A percentile compares a stretch with the other conserved stretches of the same genome.
Evolutionary conservation across 2,888 invertebrate species (phyloP).

Genomic region (Xanthia icteritia): DNA sequence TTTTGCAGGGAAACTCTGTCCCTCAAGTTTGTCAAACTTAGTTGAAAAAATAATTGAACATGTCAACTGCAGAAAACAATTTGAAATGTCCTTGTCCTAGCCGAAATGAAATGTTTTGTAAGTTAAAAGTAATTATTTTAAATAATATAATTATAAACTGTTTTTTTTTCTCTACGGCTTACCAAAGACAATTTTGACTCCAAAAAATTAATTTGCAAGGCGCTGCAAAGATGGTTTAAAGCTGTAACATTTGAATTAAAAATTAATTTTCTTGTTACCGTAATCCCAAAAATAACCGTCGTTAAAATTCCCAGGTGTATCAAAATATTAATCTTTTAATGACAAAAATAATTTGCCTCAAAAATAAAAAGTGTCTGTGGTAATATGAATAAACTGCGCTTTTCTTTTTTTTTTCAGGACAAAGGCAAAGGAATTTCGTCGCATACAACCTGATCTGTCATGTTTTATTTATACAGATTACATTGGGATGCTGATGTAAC

Average conservation of each 20-base stretch:
- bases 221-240: neutral
- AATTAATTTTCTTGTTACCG: neutral
- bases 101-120: neutral
- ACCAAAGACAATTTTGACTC: neutral
- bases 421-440: slow-evolving; percentile 39
- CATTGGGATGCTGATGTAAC: slow-evolving; percentile 59
- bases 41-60: slow-evolving; percentile 49
- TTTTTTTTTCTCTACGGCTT: neutral
- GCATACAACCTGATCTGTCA: slow-evolving; percentile 46
- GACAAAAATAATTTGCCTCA: neutral
- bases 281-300: neutral
- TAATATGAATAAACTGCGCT: slow-evolving; percentile 24
- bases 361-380: neutral
- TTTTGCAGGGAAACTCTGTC: slow-evolving; percentile 13
- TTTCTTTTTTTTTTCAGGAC: slow-evolving; percentile 45
- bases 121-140: neutral
- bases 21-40: slow-evolving; percentile 29
- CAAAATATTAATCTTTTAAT: neutral
- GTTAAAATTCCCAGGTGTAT: neutral
- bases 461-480: slow-evolving; percentile 63
- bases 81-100: neutral
- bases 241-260: neutral
- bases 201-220: neutral
- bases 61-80: slow-evolving; percentile 40
- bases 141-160: too few species aligned